Percentiles rank a stretch among this genome's conserved stretches.
Conservation (phyloP, 1,140 invertebrate genomes). For the Hetaerina americana region DNA sequence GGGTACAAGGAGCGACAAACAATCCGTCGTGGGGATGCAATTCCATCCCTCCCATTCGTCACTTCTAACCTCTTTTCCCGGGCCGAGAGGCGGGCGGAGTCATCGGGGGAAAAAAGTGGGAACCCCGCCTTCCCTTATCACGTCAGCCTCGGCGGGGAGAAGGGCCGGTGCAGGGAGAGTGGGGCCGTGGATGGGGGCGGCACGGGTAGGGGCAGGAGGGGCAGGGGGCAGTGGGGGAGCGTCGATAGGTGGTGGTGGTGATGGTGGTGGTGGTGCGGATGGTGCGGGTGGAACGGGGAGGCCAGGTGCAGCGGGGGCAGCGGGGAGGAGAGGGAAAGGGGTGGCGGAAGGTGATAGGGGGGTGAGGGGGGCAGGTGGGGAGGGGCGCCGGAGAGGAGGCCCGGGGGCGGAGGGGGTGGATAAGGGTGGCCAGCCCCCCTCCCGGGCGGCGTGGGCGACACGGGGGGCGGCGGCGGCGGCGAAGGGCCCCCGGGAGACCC, state of each 20-base stretch:
- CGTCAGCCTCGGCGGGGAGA: conserved; percentile 35
- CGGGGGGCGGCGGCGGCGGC: background rate
- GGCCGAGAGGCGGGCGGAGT: too few species aligned
- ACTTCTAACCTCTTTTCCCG: too few species aligned
- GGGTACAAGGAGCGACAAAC: too few species aligned
- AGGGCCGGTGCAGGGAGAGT: conserved; percentile 34
- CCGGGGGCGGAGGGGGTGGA: background rate
- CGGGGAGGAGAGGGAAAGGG: conserved; percentile 27
- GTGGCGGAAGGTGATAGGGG: conserved; percentile 32
- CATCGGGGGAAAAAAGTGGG: too few species aligned
- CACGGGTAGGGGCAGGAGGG: conserved; percentile 17
- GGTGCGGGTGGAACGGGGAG: conserved; percentile 12
- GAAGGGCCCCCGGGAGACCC: background rate
- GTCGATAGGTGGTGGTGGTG: conserved; percentile 29
- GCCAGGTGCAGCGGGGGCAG: background rate
- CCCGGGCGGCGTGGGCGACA: background rate
- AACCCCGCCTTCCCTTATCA: too few species aligned
- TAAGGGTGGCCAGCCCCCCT: too few species aligned
- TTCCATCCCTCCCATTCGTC: too few species aligned
- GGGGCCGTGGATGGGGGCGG: conserved; percentile 17
- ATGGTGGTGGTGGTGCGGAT: conserved; percentile 27
- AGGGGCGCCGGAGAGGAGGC: background rate
- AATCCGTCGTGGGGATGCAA: too few species aligned
- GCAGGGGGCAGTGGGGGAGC: conserved; percentile 19
- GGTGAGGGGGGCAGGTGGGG: background rate